Conservation (phyloP, 2,888 invertebrate species). For the Cepaea hortensis region DNA sequence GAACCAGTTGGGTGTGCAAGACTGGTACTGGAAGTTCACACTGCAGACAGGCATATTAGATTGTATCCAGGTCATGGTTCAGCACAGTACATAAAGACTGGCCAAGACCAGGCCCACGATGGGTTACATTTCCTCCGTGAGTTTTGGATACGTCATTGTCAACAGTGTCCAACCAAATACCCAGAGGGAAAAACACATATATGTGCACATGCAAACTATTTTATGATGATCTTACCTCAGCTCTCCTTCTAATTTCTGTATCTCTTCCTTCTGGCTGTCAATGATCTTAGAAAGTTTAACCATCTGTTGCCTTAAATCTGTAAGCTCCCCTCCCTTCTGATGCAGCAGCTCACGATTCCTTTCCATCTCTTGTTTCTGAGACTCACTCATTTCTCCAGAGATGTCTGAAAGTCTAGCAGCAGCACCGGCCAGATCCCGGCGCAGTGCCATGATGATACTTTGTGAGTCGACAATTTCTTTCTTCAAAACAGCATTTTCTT, state of each 20-base stretch:
- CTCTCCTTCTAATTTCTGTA: slow-evolving; percentile 64
- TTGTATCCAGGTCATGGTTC: no score
- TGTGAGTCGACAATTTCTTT: slow-evolving; percentile 72
- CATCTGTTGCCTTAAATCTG: slow-evolving; percentile 72
- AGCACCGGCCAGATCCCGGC: slow-evolving; percentile 74
- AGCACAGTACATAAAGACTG: no score
- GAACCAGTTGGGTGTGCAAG: no score
- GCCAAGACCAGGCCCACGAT: no score
- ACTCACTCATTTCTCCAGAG: slow-evolving; percentile 75
- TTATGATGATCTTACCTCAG: slow-evolving; percentile 61
- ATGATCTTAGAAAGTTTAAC: slow-evolving; percentile 75
- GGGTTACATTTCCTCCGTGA: no score
- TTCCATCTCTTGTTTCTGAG: slow-evolving; percentile 75
- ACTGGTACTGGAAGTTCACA: no score
- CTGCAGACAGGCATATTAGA: no score
- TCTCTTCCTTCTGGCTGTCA: slow-evolving; percentile 73
- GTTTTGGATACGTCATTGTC: no score
- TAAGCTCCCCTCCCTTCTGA: slow-evolving; percentile 70
- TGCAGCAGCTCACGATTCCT: slow-evolving; percentile 64
- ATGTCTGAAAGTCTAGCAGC: slow-evolving; percentile 75
- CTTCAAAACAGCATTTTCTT: slow-evolving; percentile 73
- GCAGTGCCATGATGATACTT: slow-evolving; percentile 71
- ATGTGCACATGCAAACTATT: no score
- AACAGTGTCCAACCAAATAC: no score
- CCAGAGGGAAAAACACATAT: no score